These are phyloP conservation scores for Falco punctatus DNA, from an alignment of 2,113 vertebrate species.

Conservation along the genomic window DNA sequence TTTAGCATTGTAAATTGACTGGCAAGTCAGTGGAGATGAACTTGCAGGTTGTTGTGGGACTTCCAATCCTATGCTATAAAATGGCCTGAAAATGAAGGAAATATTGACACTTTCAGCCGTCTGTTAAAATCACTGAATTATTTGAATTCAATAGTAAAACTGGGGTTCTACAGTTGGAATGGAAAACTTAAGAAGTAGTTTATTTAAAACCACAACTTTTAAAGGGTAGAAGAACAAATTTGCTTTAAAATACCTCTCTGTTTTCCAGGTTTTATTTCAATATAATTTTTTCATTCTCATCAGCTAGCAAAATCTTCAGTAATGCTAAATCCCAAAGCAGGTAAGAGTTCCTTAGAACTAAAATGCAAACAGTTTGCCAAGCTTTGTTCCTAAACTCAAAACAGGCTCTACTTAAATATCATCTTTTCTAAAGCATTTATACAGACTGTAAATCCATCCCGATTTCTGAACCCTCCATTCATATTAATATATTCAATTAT, in stretches of 20 bases:
- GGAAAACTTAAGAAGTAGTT: background rate
- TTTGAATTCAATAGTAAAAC: background rate
- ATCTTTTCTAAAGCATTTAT: background rate
- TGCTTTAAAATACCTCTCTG: background rate
- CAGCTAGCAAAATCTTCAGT: background rate
- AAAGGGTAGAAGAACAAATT: background rate
- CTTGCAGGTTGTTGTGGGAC: background rate
- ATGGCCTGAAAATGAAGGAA: background rate
- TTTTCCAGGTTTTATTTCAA: background rate
- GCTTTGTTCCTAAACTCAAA: background rate
- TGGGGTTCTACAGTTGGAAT: background rate
- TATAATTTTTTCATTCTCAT: background rate
- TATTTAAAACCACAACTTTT: background rate
- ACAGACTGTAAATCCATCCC: fast-evolving
- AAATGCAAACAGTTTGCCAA: background rate
- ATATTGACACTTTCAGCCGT: background rate
- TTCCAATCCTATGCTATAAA: background rate
- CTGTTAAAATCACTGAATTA: background rate
- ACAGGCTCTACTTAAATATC: background rate
- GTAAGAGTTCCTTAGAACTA: background rate
- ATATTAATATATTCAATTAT: background rate
- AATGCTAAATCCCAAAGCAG: background rate
- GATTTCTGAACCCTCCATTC: background rate
- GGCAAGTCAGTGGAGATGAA: background rate
- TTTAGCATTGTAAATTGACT: background rate